Evolutionary conservation across 2,113 vertebrate species (phyloP).

Genomic region (Labeo rohita): DNA sequence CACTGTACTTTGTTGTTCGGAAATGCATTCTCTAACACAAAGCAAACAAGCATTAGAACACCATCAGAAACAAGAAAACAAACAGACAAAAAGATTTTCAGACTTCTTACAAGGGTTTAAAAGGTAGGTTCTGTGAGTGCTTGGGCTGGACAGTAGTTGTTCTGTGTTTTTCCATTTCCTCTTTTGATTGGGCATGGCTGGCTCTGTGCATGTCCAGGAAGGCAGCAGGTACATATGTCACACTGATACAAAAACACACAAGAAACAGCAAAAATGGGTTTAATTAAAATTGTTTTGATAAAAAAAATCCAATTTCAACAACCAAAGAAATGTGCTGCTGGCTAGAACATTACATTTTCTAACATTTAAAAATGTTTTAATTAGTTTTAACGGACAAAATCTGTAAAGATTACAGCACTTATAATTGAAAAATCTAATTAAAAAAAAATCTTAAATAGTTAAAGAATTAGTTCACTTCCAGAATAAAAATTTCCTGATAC

Average conservation of each 20-base stretch:
- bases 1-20: constrained; percentile 16
- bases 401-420: background rate
- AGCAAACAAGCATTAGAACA: background rate
- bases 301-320: background rate
- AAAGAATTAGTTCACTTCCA: too few species aligned
- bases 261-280: background rate
- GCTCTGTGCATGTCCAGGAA: constrained; percentile 50
- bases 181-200: constrained; percentile 23
- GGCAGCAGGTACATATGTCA: constrained; percentile 55
- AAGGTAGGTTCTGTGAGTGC: background rate
- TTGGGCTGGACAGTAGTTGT: background rate
- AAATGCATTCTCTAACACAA: constrained; percentile 37
- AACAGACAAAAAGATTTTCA: background rate
- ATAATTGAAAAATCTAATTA: background rate
- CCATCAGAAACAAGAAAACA: background rate
- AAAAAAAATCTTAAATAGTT: background rate
- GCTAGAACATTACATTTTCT: background rate
- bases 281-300: background rate
- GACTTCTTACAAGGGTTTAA: constrained; percentile 25
- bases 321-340: background rate
- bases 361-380: background rate
- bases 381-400: background rate
- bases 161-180: background rate
- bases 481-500: too few species aligned
- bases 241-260: constrained; percentile 40